Base-by-base conservation (phyloP, 2,888 invertebrate genomes). In the Lamellibrachia satsuma region DNA sequence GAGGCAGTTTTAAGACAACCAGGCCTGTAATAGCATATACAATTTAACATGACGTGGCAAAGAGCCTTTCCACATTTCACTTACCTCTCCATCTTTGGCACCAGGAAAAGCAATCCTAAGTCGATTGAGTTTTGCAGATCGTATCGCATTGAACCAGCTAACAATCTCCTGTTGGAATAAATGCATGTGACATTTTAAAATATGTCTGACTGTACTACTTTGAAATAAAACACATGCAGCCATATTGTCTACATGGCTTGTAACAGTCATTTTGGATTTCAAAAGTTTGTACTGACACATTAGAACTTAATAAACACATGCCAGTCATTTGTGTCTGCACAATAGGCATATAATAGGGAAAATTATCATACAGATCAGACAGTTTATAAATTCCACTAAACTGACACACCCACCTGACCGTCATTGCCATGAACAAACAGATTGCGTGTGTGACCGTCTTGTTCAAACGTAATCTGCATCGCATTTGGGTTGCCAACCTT, bases 401-500 rank as follows among this genome's bases (percentile, higher is more conserved):
- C 15, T 57, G 57, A 57, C 22, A 52, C 52, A 92, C 93, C 94
- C 94, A 96, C 97, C 97, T 98, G 98, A 1, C 98, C 97, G 94
- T 98, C 98, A 94, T 98, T 98, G 94, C 98, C 98, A 96, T 98
- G 98, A 0, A 98, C 98, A 96, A 98, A 99, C 94, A 99, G 98
- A 95, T 98, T 98, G 94, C 98, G 97, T 0, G 98, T 98, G 3
- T 98, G 97, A 0, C 98, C 98, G 93, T 98, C 98, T 96, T 98
- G 98, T 96, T 98, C 97, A 95, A 98, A 98, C 0, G 98, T 98
- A 90, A 99, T 97, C 97, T 98, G 98, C 96, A 98, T 94, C 6
- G 92, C 94, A 92, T 93, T 93, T 8, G 93, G 93, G 52, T 94
- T 92, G 52, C 93, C 93, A 8, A 94, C 93, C 92, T 94, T 94